Conservation (phyloP, 2,113 vertebrate genomes). For the Callithrix jacchus region DNA sequence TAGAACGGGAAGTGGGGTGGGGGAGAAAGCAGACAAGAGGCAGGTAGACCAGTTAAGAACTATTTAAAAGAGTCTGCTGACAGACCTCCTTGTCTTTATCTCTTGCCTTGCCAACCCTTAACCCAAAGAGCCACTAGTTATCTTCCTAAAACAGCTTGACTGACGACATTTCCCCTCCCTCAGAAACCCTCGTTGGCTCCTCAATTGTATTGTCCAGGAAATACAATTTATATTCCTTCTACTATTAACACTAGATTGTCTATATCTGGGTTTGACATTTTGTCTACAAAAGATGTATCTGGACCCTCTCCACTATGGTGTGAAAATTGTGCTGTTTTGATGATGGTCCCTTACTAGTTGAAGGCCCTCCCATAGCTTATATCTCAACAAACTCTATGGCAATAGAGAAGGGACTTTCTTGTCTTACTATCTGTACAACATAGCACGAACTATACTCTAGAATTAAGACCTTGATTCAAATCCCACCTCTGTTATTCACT, state of each 20-base stretch:
- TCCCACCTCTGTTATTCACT: neutral
- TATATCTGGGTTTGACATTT: neutral
- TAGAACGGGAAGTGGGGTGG: neutral
- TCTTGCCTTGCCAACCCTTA: neutral
- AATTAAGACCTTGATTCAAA: constrained; percentile 28
- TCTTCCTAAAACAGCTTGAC: constrained; percentile 36
- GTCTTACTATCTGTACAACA: neutral
- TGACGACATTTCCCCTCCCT: neutral
- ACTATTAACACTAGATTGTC: neutral
- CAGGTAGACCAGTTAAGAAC: neutral
- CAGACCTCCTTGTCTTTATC: neutral
- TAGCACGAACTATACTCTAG: neutral
- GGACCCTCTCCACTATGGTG: neutral
- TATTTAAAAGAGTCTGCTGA: neutral
- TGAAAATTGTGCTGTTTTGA: neutral
- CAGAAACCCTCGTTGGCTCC: neutral
- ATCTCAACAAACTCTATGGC: neutral
- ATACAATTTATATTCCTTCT: constrained; percentile 6
- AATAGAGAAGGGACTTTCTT: neutral
- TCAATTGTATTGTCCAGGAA: neutral
- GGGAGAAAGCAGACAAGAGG: neutral
- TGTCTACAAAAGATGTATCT: neutral
- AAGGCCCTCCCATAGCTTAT: neutral
- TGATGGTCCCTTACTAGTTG: neutral
- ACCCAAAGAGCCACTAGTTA: neutral